Evolutionary conservation across 2,113 vertebrate species (phyloP).

Genomic region (Brachypteracias leptosomus): DNA sequence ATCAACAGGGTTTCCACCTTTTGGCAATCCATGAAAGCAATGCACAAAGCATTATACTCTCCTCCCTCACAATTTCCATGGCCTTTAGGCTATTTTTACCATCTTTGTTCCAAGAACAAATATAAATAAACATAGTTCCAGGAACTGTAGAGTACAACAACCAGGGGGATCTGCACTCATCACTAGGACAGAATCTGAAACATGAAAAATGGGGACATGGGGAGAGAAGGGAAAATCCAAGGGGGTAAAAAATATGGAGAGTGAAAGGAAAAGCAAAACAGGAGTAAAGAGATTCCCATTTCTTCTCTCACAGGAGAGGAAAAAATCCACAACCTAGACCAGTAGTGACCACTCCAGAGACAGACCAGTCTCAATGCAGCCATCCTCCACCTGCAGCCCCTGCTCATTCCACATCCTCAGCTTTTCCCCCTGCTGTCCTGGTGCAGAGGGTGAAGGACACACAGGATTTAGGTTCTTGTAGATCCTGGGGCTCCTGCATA

Average conservation of each 20-base stretch:
- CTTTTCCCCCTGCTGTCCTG: not conserved
- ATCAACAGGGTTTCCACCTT: constrained; percentile 32
- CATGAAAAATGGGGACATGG: not conserved
- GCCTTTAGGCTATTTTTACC: constrained; percentile 29
- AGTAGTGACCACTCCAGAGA: not conserved
- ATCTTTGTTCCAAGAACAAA: constrained; percentile 11
- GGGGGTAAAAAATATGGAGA: not conserved
- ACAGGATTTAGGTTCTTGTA: fast-evolving
- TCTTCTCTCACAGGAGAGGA: not conserved
- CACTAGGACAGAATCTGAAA: constrained; percentile 19
- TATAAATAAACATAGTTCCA: constrained; percentile 34
- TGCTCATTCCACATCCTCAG: not conserved
- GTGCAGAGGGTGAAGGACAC: not conserved
- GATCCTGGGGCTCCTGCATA: not conserved
- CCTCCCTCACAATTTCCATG: constrained; percentile 16
- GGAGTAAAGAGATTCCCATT: not conserved
- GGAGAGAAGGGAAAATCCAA: not conserved
- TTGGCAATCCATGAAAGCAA: constrained; percentile 42
- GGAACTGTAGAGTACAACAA: not conserved
- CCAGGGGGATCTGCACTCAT: not conserved
- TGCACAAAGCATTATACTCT: not conserved
- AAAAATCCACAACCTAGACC: not conserved
- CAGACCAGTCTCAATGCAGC: not conserved
- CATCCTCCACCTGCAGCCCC: fast-evolving
- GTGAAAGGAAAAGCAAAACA: not conserved